A percentile compares a stretch with the other conserved stretches of the same genome.
These are phyloP conservation scores for Sardina pilchardus DNA, from an alignment of 2,113 vertebrate species.

Conservation along the genomic window DNA sequence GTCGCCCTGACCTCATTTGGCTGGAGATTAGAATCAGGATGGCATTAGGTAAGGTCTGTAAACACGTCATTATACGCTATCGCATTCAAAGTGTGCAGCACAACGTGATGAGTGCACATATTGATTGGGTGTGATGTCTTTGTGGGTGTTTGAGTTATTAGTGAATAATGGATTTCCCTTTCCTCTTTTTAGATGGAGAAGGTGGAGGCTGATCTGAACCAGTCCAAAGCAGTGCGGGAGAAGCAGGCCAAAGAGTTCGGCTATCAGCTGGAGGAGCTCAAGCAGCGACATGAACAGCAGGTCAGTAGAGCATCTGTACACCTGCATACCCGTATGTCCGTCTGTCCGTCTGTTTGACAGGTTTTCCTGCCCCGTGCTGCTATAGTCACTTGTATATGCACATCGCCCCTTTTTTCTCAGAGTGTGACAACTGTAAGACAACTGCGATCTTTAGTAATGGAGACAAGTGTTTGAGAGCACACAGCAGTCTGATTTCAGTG, in stretches of 20 bases:
- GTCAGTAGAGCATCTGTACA: constrained; percentile 61
- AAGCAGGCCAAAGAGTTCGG: constrained; percentile 86
- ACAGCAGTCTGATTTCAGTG: not conserved
- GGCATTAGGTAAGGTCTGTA: not conserved
- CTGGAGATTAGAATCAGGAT: no score
- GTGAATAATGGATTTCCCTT: constrained; percentile 42
- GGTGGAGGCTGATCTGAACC: constrained; percentile 86
- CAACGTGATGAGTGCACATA: not conserved
- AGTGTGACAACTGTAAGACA: not conserved
- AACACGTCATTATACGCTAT: not conserved
- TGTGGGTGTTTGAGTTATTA: constrained; percentile 32
- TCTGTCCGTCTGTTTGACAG: constrained; percentile 21
- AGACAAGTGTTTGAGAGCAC: not conserved
- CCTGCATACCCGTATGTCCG: not conserved
- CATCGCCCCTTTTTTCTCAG: not conserved
- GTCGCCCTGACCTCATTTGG: not conserved
- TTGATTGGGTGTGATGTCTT: not conserved
- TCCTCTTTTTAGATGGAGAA: constrained; percentile 83
- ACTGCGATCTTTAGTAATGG: not conserved
- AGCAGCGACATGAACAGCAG: constrained; percentile 84
- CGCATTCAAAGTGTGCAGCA: not conserved
- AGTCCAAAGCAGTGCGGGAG: constrained; percentile 85
- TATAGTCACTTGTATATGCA: not conserved
- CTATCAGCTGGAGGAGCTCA: constrained; percentile 80
- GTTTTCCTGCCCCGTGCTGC: not conserved